Evolutionary conservation across 1,140 invertebrate genomes (phyloP).

Genomic region (Frieseomelitta varia): DNA sequence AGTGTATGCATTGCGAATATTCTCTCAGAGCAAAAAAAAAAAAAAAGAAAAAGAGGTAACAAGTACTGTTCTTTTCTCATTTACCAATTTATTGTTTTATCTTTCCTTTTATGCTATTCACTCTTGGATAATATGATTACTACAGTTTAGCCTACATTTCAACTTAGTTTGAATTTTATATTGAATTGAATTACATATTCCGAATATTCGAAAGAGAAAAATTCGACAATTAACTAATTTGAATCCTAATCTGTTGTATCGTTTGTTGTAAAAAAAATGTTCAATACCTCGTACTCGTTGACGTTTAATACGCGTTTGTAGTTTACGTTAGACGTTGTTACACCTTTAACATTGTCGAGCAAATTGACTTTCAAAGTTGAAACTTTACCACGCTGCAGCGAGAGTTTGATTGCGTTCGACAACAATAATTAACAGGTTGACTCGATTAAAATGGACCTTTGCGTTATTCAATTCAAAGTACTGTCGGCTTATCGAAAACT

Average conservation of each 20-base stretch:
- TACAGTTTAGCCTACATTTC: too few species aligned
- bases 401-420: background rate
- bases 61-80: too few species aligned
- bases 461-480: background rate
- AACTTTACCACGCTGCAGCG: background rate
- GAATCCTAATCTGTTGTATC: too few species aligned
- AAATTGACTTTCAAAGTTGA: background rate
- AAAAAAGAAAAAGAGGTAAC: too few species aligned
- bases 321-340: background rate
- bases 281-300: background rate
- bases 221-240: too few species aligned
- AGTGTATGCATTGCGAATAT: background rate
- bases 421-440: background rate
- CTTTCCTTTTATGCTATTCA: too few species aligned
- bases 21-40: background rate
- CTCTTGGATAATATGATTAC: too few species aligned
- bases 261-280: too few species aligned
- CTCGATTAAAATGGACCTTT: background rate
- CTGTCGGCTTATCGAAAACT: background rate
- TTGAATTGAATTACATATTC: too few species aligned
- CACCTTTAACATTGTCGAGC: background rate
- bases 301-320: background rate
- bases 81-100: too few species aligned
- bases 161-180: too few species aligned
- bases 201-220: too few species aligned